Base-by-base conservation (phyloP, 2,888 invertebrate species). In the Microdon myrmicae region DNA sequence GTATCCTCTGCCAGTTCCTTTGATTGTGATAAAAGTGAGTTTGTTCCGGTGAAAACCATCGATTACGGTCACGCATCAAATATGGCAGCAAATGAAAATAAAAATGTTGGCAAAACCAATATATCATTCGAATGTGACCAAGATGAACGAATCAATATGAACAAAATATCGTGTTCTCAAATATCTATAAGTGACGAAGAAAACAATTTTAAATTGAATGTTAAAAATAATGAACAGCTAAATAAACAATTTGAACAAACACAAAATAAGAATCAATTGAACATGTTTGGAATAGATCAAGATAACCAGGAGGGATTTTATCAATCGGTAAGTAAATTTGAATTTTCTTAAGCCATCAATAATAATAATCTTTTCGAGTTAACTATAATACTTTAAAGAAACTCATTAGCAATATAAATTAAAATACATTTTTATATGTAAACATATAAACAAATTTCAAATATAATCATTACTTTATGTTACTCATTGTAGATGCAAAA, bases 11-110 rank as follows among this genome's bases (percentile, higher is more conserved):
- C 45, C 9, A 32, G 43, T 41, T 39, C 34, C 25, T 49, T 37
- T 32, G 20, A 35, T 45, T 34, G 49, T 32, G 37, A 44, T 54
- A 41, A 29, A 66, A 59, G 69, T 64, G 83, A 86, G 64, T 83
- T 87, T 68, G 85, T 85, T 73, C 86, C 87, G 13, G 82, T 86
- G 4, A 85, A 86, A 71, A 86, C 85, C 68, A 87, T 89, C 79
- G 88, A 90, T 74, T 90, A 90, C 75, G 85, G 87, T 66, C 89
- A 90, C 73, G 83, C 75, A 25, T 75, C 77, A 2, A 68, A 55
- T 48, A 39, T 22, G 29, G 38, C 22, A 39, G 38, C 29, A 55
- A 64, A 64, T 66, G 67, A 55, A 37, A 44, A 68, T 43, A 43
- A 22, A 31, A 43, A 39, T 32, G 14, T 22, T 47, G 43, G 37